Conservation (phyloP, 2,113 vertebrate genomes). For the Gila orcuttii region DNA sequence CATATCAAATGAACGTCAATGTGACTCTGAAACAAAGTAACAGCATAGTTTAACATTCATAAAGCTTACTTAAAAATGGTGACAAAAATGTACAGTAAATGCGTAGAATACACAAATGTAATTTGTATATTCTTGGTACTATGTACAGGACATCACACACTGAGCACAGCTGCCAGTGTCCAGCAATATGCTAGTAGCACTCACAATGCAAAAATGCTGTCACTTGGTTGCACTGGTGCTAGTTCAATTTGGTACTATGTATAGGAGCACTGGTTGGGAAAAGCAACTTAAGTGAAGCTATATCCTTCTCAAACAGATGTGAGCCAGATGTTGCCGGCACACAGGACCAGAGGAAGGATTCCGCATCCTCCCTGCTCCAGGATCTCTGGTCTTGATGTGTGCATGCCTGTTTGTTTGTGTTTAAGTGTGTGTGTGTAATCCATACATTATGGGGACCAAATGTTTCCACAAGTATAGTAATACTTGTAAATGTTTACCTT, state of each 20-base stretch:
- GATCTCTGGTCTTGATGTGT: slow-evolving; percentile 46
- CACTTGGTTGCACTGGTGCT: slow-evolving; percentile 59
- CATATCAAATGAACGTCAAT: slow-evolving; percentile 22
- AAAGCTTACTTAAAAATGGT: neutral
- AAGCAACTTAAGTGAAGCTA: slow-evolving; percentile 74
- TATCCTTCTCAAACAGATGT: slow-evolving; percentile 76
- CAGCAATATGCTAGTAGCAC: neutral
- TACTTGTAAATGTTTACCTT: no score
- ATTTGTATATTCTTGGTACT: neutral
- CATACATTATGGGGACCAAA: neutral
- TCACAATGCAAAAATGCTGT: neutral
- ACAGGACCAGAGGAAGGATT: slow-evolving; percentile 67
- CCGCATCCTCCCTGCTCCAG: slow-evolving; percentile 50
- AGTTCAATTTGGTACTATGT: slow-evolving; percentile 68
- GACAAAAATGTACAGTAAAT: neutral
- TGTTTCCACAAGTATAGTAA: no score
- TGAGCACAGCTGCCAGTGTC: neutral
- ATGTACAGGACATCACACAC: neutral
- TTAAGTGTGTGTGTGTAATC: neutral
- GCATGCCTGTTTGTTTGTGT: slow-evolving; percentile 53
- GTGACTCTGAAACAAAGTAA: slow-evolving; percentile 8
- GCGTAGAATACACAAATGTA: neutral
- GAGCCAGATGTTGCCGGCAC: slow-evolving; percentile 73
- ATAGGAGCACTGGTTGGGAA: slow-evolving; percentile 63
- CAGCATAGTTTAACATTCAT: neutral